Conservation (phyloP, 37 sponge, comb jelly and placozoan genomes). For the Ephydatia muelleri region DNA sequence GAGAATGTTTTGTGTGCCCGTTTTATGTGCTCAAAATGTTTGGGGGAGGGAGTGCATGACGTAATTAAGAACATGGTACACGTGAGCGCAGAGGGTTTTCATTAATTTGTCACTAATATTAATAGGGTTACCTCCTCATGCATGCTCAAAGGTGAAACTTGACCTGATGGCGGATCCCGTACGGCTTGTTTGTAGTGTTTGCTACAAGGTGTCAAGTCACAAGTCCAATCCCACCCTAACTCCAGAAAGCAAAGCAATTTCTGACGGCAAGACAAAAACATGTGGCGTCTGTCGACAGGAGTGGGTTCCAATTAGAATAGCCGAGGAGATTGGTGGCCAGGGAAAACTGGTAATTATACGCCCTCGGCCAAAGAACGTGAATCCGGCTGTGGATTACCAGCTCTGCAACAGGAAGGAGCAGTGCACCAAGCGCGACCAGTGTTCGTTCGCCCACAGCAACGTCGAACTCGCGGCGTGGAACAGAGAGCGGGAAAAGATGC, state of each 20-base stretch:
- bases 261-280: constrained; percentile 19
- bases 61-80: no score
- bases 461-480: constrained; percentile 83
- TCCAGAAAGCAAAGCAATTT: constrained; percentile 32
- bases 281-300: constrained; percentile 61
- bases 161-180: constrained; percentile 20
- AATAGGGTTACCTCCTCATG: background rate
- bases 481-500: constrained; percentile 52
- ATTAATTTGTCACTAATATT: background rate
- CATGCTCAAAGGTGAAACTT: background rate
- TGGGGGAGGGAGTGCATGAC: no score
- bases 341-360: constrained; percentile 51
- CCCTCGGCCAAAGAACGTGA: constrained; percentile 47
- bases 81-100: background rate
- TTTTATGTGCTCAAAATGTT: background rate
- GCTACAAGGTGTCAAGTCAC: constrained; percentile 81
- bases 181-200: constrained; percentile 83
- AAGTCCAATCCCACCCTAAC: constrained; percentile 83
- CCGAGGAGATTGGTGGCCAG: constrained; percentile 18
- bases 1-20: no score
- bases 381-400: constrained; percentile 42
- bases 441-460: constrained; percentile 87
- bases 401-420: constrained; percentile 66
- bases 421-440: constrained; percentile 76
- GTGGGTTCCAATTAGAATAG: constrained; percentile 66